Evolutionary conservation across 2,113 vertebrate genomes (phyloP), one percentile per base, ranked within the genome.

Genomic region (Ancistrus triradiatus): DNA sequence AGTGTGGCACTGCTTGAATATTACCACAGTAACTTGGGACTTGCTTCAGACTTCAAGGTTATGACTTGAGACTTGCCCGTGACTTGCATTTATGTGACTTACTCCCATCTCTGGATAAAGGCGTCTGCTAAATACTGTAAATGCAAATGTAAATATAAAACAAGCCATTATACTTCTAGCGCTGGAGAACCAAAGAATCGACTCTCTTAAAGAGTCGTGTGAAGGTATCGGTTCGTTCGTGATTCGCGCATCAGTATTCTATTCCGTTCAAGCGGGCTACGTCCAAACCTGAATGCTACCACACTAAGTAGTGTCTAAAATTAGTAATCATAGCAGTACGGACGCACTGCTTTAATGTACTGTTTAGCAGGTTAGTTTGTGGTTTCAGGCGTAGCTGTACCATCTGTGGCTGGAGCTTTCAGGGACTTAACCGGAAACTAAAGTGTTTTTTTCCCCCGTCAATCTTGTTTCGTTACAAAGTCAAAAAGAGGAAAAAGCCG

Each of bases 401-500:
- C 24, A 53, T 49, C 59, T 49, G 33, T 25, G 15, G 52, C 35
- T 7, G 50, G 65, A 47, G 68, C 62, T 68, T 64, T 62, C 59
- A 57, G 69, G 62, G 60, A 73, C 69, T 78, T 66, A 73, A 60
- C 76, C 76, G 76, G 76, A 78, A 80, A 80, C 76, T 53, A 62
- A 77, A 69, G 56, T 74, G 72, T 67, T 75, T 74, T 59, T 56
- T 57, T 31, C 21, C 8, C 40, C 33, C 49, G 53, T 72, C 63
- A 68, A 70, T 74, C 60, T 80, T 74, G 66, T 73, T 56, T 72
- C 60, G 42, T 47, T 72, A 73, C 70, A 63, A 53, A 56, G 51
- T 58, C 59, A 49, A 66, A 79, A 78, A 80, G 72, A 75, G 74
- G 78, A 75, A 78, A 74, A 70, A 59, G 63, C 42, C 63, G 59